phyloP scores from a whole-genome alignment of 2,113 vertebrate species.

The Syngnathus scovelli region DNA sequence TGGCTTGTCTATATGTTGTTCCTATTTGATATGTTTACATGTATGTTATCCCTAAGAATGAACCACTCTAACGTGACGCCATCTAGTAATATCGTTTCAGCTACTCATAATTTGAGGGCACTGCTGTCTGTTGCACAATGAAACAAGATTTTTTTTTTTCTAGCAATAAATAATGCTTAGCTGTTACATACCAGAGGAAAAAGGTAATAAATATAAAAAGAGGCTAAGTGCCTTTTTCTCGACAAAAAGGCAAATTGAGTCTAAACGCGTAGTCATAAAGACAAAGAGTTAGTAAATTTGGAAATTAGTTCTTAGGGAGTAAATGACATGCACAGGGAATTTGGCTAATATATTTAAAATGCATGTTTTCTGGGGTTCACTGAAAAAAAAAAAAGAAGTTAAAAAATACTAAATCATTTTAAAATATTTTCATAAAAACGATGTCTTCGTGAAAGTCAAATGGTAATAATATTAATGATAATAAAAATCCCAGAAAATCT shows the following conservation, averaged over 20 bases:
- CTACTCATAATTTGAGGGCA: background rate
- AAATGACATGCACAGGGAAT: background rate
- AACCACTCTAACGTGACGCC: background rate
- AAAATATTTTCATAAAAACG: background rate
- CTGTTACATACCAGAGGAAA: slow-evolving; percentile 30
- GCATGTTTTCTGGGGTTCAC: background rate
- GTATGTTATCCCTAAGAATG: background rate
- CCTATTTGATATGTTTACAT: background rate
- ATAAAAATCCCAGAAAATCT: background rate
- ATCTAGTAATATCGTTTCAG: background rate
- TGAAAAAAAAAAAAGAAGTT: slow-evolving; percentile 20
- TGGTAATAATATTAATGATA: background rate
- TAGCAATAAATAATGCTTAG: slow-evolving; percentile 43
- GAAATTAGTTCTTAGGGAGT: background rate
- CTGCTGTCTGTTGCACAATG: background rate
- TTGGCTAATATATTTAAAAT: background rate
- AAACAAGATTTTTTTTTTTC: background rate
- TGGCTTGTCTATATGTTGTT: background rate
- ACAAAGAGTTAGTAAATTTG: background rate
- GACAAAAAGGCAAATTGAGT: background rate
- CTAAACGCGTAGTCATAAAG: background rate
- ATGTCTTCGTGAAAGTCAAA: slow-evolving; percentile 10
- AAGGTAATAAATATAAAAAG: slow-evolving; percentile 40
- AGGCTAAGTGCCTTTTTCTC: slow-evolving; percentile 1
- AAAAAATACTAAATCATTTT: background rate